These are phyloP conservation scores for Oryzias woworae DNA, from an alignment of 2,113 vertebrate species.

Conservation along the genomic window DNA sequence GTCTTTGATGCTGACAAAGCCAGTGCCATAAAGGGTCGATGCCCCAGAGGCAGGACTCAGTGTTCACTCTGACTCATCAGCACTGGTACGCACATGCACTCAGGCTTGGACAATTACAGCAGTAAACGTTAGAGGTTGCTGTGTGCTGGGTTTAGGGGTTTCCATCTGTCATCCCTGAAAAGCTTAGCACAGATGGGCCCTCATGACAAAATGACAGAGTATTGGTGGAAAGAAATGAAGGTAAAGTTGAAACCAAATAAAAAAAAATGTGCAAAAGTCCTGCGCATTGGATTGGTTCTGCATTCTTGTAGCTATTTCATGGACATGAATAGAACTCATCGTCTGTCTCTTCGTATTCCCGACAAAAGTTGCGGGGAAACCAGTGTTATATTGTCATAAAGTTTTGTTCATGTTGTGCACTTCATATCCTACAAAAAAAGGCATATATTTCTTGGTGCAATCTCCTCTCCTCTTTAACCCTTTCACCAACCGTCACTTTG, in stretches of 20 bases:
- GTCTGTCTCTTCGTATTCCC: too few relatives aligned
- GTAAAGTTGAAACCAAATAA: conserved; percentile 23
- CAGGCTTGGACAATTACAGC: background rate
- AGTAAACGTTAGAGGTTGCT: conserved; percentile 16
- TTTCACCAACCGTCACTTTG: too few relatives aligned
- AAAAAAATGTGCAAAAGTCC: background rate
- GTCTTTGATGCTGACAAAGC: conserved; percentile 66
- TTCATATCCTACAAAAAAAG: too few relatives aligned
- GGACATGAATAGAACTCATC: too few relatives aligned
- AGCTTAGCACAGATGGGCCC: conserved; percentile 34
- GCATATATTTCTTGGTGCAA: too few relatives aligned
- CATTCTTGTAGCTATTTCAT: too few relatives aligned
- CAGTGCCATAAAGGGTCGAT: conserved; percentile 43
- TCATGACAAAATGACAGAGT: conserved; percentile 40
- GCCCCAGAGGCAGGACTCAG: conserved; percentile 50
- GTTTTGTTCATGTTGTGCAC: too few relatives aligned
- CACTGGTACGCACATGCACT: conserved; percentile 15
- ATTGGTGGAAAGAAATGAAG: conserved; percentile 24
- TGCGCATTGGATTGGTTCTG: background rate
- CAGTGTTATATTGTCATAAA: too few relatives aligned
- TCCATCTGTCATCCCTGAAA: conserved; percentile 35
- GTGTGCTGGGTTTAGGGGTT: conserved; percentile 37
- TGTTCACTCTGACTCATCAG: conserved; percentile 59
- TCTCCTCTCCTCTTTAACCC: too few relatives aligned
- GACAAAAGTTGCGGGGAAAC: too few relatives aligned